Evolutionary conservation across 2,113 vertebrate genomes (phyloP).

Genomic region (Micromys minutus): DNA sequence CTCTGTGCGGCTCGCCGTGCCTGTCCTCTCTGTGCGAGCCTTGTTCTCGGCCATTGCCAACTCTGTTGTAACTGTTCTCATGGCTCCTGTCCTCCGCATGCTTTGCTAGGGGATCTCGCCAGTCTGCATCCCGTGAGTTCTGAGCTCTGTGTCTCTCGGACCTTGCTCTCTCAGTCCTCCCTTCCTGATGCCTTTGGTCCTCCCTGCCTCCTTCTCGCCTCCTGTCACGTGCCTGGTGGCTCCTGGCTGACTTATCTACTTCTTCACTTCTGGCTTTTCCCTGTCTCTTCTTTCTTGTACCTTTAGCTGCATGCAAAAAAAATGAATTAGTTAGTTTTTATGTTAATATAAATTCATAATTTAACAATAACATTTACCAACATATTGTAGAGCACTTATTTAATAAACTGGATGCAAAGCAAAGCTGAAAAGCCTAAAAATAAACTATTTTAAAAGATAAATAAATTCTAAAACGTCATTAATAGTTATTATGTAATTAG

Average conservation of each 20-base stretch:
- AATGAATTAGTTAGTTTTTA: conserved; percentile 63
- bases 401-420: neutral
- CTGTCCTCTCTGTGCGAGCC: conserved; percentile 79
- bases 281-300: conserved; percentile 82
- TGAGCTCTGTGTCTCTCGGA: conserved; percentile 80
- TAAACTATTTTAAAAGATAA: neutral
- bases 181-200: conserved; percentile 78
- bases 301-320: conserved; percentile 84
- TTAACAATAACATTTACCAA: conserved; percentile 50
- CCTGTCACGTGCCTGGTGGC: conserved; percentile 80
- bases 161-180: conserved; percentile 80
- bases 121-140: conserved; percentile 71
- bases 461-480: conserved; percentile 18
- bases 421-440: conserved; percentile 26
- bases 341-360: conserved; percentile 62
- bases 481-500: conserved; percentile 13
- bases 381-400: neutral
- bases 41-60: conserved; percentile 78
- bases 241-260: conserved; percentile 80
- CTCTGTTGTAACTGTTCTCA: conserved; percentile 74
- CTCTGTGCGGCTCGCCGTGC: conserved; percentile 75
- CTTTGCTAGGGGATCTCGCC: conserved; percentile 78
- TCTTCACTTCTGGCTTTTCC: conserved; percentile 82
- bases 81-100: conserved; percentile 74
- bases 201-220: conserved; percentile 81